Conservation (phyloP, 2,888 invertebrate species). For the Campoplex nolae region DNA sequence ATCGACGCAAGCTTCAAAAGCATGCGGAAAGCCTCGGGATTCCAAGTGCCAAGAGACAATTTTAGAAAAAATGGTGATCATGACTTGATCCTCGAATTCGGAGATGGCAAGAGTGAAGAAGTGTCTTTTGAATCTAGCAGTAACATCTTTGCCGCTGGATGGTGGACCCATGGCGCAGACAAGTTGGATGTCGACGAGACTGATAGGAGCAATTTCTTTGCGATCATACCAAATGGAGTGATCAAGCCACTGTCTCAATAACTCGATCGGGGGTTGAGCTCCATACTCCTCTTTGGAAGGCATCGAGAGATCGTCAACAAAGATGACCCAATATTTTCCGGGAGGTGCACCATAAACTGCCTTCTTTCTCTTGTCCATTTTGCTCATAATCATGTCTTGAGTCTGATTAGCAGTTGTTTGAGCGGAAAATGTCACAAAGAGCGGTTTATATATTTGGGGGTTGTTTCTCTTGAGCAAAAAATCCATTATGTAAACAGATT, state of each 20-base stretch:
- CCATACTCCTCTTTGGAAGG: constrained; percentile 95
- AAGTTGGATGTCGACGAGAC: constrained; percentile 94
- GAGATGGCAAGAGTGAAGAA: constrained; percentile 94
- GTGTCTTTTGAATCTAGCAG: constrained; percentile 94
- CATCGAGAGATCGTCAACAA: constrained; percentile 98
- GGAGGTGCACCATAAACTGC: constrained; percentile 85
- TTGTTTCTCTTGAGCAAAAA: constrained; percentile 93
- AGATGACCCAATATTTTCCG: constrained; percentile 90
- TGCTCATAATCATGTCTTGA: constrained; percentile 97
- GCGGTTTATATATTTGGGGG: constrained; percentile 91
- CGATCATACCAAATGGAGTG: constrained; percentile 96
- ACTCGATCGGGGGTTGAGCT: constrained; percentile 97
- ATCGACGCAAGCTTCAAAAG: constrained; percentile 94
- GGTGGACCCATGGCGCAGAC: constrained; percentile 96
- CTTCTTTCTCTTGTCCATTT: constrained; percentile 95
- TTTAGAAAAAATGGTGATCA: constrained; percentile 93
- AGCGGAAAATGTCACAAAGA: constrained; percentile 96
- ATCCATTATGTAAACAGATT: constrained; percentile 95
- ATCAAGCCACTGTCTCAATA: constrained; percentile 95
- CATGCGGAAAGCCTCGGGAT: constrained; percentile 95
- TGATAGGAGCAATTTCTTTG: constrained; percentile 91
- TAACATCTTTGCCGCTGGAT: constrained; percentile 92
- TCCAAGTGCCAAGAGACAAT: constrained; percentile 97
- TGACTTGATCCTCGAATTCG: constrained; percentile 94
- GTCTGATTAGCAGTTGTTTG: constrained; percentile 97